Base-by-base conservation (phyloP, 2,797 vertebrate species). In the Sebastes hubbsi region DNA sequence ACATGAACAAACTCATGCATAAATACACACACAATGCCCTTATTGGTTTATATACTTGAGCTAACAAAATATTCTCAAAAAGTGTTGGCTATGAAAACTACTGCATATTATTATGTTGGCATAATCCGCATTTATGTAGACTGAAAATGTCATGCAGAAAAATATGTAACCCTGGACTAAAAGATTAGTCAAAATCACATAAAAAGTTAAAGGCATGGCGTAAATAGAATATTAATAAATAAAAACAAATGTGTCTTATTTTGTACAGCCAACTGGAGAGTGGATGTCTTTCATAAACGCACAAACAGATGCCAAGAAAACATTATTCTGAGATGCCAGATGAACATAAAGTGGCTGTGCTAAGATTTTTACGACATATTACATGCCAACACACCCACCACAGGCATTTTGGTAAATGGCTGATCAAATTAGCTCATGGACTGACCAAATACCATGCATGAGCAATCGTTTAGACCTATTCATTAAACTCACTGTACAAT, bases 281-380 rank as follows among this genome's bases (percentile, higher is more conserved):
- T 60, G 20, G 38, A 70, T 16, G 18, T 49, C 14, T 70, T 70
- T 67, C 34, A 77, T 60, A 30, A 68, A 59, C 18, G 62, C 52
- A 61, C 22, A 61, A 60, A 56, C 2, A 73, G 38, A 38, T 49
- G 66, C 78, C 67, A 80, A 80, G 58, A 7, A 80, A 66, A 46
- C 5, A 69, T 72, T 55, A 42, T 68, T 66, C 16, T 11, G 16
- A 25, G 42, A 60, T 81, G 66, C 58, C 65, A 85, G 61, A 52
- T 69, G 62, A 84, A 84, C 60, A 84, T 78, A 20, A 78, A 87
- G 66, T 78, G 72, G 56, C 58, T 69, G 6, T 30, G 63, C 56
- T n/a, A 5, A 36, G 25, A 61, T 73, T 65, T 70, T 42, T 36
- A 27, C 49, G 70, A 56, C 10, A 62, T 54, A 13, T 20, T 6